Base-by-base conservation (phyloP, 2,888 invertebrate genomes). In the Cryptosula pallasiana region DNA sequence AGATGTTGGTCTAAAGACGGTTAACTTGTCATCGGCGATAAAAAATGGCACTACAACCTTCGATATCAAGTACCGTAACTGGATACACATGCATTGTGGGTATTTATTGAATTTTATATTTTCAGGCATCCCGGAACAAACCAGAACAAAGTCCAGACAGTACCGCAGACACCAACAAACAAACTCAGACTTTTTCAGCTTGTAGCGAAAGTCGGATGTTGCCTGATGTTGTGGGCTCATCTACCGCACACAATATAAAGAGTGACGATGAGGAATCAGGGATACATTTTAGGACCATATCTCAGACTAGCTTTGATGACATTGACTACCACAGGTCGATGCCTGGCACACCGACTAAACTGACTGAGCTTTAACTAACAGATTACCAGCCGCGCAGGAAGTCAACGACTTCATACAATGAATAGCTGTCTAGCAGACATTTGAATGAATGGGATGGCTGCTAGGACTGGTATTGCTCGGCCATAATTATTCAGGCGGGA, bases 311-410 rank as follows among this genome's bases (percentile, higher is more conserved):
- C 27, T 63, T 63, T 34, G 63, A 63, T 34, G 63, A 34, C 20
- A 27, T 63, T 13, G 63, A 63, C 27, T 63, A 63, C 27, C 20
- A 63, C 32, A 2, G 27, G 32, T 63, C 63, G 2, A 20, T 25
- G 63, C 63, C 63, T 63, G 63, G 63, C 9, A 63, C 63, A 9
- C 63, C 63, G 27, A 63, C 63, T 32, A 63, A 63, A n/a, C 32
- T 63, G 5, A 63, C 63, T 29, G 63, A 63, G 32, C 27, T 63
- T 9, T 63, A n/a, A 63, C 9, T 20, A 45, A 45, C 20, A 45
- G 9, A n/a, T n/a, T n/a, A n/a, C n/a, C n/a, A n/a, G n/a, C n/a
- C n/a, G n/a, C n/a, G n/a, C n/a, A n/a, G n/a, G n/a, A n/a, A n/a
- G n/a, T n/a, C n/a, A n/a, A n/a, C n/a, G n/a, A n/a, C n/a, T n/a